Conservation (phyloP, 2,888 invertebrate genomes). For the Folsomia manolachei region DNA sequence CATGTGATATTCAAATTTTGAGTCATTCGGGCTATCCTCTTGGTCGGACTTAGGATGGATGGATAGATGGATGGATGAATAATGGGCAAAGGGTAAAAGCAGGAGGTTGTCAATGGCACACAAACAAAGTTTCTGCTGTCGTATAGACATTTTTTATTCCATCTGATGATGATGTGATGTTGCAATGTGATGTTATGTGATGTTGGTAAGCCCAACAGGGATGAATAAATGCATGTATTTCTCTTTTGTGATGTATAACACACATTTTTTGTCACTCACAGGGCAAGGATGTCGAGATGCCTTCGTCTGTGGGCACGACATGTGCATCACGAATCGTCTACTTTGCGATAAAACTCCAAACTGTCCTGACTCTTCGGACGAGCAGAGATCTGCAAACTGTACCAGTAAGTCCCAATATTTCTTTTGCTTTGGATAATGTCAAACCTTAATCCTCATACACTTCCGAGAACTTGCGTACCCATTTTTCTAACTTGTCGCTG, state of each 20-base stretch:
- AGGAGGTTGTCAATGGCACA: background rate
- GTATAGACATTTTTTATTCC: background rate
- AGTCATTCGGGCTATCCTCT: constrained; percentile 7
- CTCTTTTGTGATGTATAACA: background rate
- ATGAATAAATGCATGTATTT: constrained; percentile 9
- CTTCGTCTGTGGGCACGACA: constrained; percentile 48
- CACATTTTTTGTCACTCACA: constrained; percentile 11
- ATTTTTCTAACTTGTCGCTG: constrained; percentile 2
- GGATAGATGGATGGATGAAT: background rate
- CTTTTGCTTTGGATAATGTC: constrained; percentile 8
- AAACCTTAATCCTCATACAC: constrained; percentile 2
- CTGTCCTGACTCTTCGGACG: constrained; percentile 90
- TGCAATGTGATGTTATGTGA: background rate
- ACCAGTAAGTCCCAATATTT: constrained; percentile 66
- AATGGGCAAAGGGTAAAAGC: background rate
- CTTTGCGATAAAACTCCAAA: constrained; percentile 91
- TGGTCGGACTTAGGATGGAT: background rate
- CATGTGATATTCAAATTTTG: constrained; percentile 8
- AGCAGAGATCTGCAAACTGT: constrained; percentile 78
- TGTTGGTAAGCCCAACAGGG: background rate
- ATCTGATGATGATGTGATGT: background rate
- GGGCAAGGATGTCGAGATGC: constrained; percentile 50
- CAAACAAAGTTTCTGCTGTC: background rate
- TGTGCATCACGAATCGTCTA: constrained; percentile 83
- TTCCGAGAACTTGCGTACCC: background rate